A percentile compares a stretch with the other conserved stretches of the same genome.
Evolutionary conservation across 2,113 vertebrate species (phyloP).

Genomic region (Halichoerus grypus): DNA sequence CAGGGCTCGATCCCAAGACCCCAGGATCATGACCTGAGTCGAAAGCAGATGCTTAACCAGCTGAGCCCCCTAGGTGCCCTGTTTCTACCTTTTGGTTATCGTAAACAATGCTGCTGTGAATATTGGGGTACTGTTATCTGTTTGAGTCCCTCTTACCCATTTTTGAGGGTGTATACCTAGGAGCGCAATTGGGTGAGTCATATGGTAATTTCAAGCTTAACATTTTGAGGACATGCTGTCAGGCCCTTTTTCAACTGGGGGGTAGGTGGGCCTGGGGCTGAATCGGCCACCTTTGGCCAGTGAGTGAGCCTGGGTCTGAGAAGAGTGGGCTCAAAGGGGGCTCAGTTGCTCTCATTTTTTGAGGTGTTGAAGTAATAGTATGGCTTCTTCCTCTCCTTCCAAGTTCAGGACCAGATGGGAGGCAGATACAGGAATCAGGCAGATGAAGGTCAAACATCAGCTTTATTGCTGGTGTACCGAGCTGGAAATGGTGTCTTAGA

Average conservation of each 20-base stretch:
- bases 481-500: not conserved
- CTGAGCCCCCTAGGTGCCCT: too few relatives aligned
- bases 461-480: not conserved
- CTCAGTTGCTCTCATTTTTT: not conserved
- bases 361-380: not conserved
- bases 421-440: not conserved
- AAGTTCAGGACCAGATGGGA: not conserved
- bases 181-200: not conserved
- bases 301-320: not conserved
- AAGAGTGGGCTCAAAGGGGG: not conserved
- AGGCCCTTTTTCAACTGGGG: not conserved
- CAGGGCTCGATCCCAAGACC: too few relatives aligned
- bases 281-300: not conserved
- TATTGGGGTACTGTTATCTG: not conserved
- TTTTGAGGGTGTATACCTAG: not conserved
- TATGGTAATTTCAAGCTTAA: not conserved
- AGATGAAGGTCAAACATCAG: not conserved
- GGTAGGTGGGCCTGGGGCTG: not conserved
- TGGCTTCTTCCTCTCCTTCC: not conserved
- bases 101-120: not conserved
- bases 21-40: too few relatives aligned
- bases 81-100: not conserved
- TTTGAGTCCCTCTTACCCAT: not conserved
- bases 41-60: too few relatives aligned
- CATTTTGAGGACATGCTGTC: not conserved